Evolutionary conservation across 2,888 invertebrate species (phyloP), one percentile per base, ranked within the genome.

Genomic region (Pollenia griseotomentosa): DNA sequence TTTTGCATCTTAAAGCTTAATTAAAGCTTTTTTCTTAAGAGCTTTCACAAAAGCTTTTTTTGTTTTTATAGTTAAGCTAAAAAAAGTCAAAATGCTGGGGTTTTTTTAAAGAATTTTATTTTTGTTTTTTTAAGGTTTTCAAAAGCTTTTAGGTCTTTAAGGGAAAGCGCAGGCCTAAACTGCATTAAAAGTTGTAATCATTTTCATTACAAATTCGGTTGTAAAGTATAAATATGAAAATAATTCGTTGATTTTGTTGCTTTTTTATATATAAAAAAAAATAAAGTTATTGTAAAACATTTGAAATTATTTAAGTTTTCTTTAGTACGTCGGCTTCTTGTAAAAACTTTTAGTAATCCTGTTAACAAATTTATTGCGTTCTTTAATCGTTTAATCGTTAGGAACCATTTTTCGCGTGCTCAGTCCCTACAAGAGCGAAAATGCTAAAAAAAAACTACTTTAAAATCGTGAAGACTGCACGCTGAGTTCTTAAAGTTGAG

Each of bases 401-500:
- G 6, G 33, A 5, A 33, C 33, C 33, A 59, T 46, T 42, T 53
- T 6, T 23, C 66, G 65, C 55, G 44, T 77, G 44, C 65, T 44
- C 11, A 53, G 10, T 33, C 33, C 9, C 51, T 40, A 10, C 14
- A 73, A 77, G 46, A 78, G 16, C 16, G 1, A 80, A 61, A 42
- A 3, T 42, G 19, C 6, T 44, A 59, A 33, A 33, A 59, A 33
- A 33, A 11, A n/a, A 44, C 55, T 48, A 57, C 9, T n/a, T 46
- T 14, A 70, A 80, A 53, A 68, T 55, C 79, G 71, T 81, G 81
- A 57, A 75, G 78, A 73, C 77, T 82, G 0, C 77, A 86, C 61
- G 82, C 85, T 77, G 83, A 19, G 79, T 61, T 40, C 44, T 65
- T n/a, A 70, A 59, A 46, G 68, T 65, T 89, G 83, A 90, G 90